Percentiles rank a stretch among this genome's conserved stretches.
Evolutionary conservation across 2,797 vertebrate species (phyloP).

Genomic region (Molossus alvarezi): DNA sequence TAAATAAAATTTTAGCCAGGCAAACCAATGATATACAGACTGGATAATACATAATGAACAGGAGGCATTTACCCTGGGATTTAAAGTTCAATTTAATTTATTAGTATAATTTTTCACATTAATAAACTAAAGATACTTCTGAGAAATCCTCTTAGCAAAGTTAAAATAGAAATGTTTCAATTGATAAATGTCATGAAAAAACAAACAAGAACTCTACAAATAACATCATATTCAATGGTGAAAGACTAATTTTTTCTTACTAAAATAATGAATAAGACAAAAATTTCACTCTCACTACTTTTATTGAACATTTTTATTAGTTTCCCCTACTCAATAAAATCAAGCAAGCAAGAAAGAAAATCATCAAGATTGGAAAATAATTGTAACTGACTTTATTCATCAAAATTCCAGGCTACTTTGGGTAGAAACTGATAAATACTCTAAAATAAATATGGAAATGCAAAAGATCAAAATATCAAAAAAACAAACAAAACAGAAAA

Average conservation of each 20-base stretch:
- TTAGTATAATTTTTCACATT: neutral
- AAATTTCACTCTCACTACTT: neutral
- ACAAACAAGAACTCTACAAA: neutral
- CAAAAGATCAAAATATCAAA: neutral
- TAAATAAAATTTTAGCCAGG: neutral
- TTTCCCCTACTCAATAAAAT: neutral
- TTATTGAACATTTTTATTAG: neutral
- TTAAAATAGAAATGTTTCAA: neutral
- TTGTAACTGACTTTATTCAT: neutral
- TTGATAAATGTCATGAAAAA: neutral
- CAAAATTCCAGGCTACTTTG: neutral
- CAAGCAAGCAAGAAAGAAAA: neutral
- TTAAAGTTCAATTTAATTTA: constrained; percentile 25
- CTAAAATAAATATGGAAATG: neutral
- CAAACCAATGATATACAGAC: neutral
- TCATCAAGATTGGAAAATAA: neutral
- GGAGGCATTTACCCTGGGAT: neutral
- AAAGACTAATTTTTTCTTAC: too few relatives aligned
- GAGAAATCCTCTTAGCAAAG: neutral
- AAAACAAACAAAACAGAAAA: too few relatives aligned
- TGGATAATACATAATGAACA: neutral
- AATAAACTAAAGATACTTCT: neutral
- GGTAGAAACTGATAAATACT: neutral
- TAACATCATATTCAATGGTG: too few relatives aligned
- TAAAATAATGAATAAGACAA: too few relatives aligned